A percentile compares a stretch with the other conserved stretches of the same genome.
Conservation (phyloP, 1,140 invertebrate genomes). For the Metaphire vulgaris region DNA sequence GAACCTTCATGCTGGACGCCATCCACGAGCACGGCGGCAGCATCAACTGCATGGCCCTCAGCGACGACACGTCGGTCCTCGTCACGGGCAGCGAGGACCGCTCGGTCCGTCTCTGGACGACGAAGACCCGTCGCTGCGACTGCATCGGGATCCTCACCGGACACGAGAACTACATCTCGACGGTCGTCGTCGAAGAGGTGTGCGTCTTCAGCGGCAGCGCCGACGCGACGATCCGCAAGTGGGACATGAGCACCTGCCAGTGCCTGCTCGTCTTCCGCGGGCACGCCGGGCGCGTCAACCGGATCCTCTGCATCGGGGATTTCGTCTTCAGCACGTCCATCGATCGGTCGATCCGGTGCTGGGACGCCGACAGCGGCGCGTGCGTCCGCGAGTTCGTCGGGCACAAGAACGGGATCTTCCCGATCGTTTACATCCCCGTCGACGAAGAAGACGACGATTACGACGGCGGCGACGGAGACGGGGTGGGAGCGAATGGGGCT, state of each 20-base stretch:
- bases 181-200: conserved; percentile 54
- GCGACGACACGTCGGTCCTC: conserved; percentile 56
- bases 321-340: conserved; percentile 57
- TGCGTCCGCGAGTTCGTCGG: conserved; percentile 52
- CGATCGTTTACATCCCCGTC: conserved; percentile 55
- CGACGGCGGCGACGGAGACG: conserved; percentile 23
- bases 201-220: conserved; percentile 56
- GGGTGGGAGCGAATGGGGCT: conserved; percentile 9
- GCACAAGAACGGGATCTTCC: conserved; percentile 55
- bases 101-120: conserved; percentile 55
- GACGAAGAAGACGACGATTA: conserved; percentile 35
- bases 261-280: conserved; percentile 53
- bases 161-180: conserved; percentile 56
- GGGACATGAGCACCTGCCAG: conserved; percentile 56
- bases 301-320: conserved; percentile 55
- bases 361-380: conserved; percentile 55
- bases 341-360: conserved; percentile 55
- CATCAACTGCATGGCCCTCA: conserved; percentile 58
- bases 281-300: conserved; percentile 51
- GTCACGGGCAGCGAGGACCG: conserved; percentile 57
- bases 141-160: conserved; percentile 56
- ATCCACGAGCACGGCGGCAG: conserved; percentile 52
- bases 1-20: conserved; percentile 40
- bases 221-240: conserved; percentile 57
- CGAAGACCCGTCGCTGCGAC: conserved; percentile 54